These are phyloP conservation scores for Sturnus vulgaris DNA, from an alignment of 2,113 vertebrate species.

Conservation along the genomic window DNA sequence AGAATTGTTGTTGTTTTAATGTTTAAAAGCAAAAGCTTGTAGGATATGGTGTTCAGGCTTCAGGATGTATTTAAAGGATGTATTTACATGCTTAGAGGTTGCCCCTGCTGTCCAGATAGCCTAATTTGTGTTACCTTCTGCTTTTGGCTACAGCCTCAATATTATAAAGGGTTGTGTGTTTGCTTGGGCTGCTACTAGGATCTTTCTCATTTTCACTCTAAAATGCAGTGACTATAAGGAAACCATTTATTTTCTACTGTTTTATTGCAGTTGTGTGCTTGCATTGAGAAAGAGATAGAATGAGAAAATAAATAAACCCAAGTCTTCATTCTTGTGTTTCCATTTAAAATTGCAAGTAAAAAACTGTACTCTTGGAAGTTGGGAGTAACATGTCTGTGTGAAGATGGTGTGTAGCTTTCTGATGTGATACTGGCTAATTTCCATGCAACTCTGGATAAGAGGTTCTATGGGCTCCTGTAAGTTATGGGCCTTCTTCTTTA, in stretches of 20 bases:
- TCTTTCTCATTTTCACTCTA: background rate
- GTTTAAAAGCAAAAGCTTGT: background rate
- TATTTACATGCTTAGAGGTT: background rate
- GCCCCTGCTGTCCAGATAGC: background rate
- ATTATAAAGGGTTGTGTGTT: background rate
- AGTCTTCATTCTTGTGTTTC: background rate
- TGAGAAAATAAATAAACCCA: too few species aligned
- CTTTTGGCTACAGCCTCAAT: background rate
- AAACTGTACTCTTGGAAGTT: background rate
- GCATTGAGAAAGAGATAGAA: background rate
- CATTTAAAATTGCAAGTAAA: background rate
- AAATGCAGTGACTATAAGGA: background rate
- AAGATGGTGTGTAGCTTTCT: background rate
- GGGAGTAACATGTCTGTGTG: background rate
- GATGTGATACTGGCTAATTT: background rate
- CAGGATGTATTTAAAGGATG: background rate
- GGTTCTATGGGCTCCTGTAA: background rate
- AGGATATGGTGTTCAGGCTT: background rate
- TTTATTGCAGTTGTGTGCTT: background rate
- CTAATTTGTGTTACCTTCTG: background rate
- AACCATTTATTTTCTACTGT: background rate
- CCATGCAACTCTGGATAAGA: background rate
- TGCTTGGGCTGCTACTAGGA: background rate
- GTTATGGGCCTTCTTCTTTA: background rate
- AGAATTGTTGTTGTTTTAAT: background rate